Percentiles rank a stretch among this genome's conserved stretches.
phyloP scores from a whole-genome alignment of 2,888 invertebrate species.

The Plebejus melissa region DNA sequence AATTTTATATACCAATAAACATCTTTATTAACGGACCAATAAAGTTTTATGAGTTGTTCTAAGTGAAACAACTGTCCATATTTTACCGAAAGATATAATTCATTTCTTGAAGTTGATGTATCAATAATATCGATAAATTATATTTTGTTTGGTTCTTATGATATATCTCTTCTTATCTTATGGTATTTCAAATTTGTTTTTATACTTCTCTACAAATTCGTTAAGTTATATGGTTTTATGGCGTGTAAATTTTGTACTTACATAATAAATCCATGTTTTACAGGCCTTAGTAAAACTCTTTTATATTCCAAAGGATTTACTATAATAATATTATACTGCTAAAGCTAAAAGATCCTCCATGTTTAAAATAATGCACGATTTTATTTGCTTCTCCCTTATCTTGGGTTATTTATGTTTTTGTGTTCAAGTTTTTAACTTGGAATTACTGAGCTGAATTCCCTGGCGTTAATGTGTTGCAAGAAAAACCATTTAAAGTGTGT shows the following conservation, averaged over 20 bases:
- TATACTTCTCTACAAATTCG: too few species aligned
- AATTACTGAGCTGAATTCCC: neutral
- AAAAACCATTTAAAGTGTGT: constrained; percentile 8
- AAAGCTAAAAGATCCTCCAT: neutral
- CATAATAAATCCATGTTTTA: too few species aligned
- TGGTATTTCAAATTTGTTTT: too few species aligned
- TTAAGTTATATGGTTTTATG: too few species aligned
- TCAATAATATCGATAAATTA: neutral
- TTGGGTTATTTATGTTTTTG: constrained; percentile 16
- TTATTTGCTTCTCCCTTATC: constrained; percentile 20
- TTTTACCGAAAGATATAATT: neutral
- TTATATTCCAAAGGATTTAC: too few species aligned
- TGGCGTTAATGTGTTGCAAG: constrained; percentile 10
- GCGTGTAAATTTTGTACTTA: too few species aligned
- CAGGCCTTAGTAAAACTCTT: too few species aligned
- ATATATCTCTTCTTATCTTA: neutral
- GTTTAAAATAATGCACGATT: constrained; percentile 10
- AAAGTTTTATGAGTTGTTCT: constrained; percentile 9
- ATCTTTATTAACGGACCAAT: neutral
- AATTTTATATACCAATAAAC: constrained; percentile 15
- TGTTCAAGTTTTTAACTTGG: constrained; percentile 24
- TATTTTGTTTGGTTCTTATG: neutral
- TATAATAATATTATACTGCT: too few species aligned
- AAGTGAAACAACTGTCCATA: neutral
- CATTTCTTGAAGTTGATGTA: neutral